A percentile compares a stretch with the other conserved stretches of the same genome.
phyloP scores from a whole-genome alignment of 30 jellyfish, hydroid and myxozoan genomes.

The Calvadosia cruxmelitensis region DNA sequence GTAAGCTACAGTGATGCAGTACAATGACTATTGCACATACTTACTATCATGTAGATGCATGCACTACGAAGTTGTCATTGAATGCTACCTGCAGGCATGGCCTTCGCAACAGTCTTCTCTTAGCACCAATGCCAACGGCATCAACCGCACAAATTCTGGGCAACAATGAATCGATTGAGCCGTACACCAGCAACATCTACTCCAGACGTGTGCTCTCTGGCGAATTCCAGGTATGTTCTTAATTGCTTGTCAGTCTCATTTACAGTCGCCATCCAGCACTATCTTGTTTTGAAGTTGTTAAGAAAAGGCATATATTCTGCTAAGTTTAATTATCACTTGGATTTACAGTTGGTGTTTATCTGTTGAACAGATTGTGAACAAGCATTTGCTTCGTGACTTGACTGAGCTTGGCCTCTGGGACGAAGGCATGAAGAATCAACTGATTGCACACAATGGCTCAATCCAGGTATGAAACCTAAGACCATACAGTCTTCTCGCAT shows the following conservation, averaged over 20 bases:
- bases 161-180: slow-evolving; percentile 94
- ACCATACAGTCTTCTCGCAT: not conserved
- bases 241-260: not conserved
- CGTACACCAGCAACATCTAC: slow-evolving; percentile 96
- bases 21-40: no score
- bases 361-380: slow-evolving; percentile 62
- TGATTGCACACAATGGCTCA: slow-evolving; percentile 98
- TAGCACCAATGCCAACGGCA: slow-evolving; percentile 99
- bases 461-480: slow-evolving; percentile 57
- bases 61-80: no score
- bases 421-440: slow-evolving; percentile 81
- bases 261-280: not conserved
- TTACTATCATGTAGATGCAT: no score
- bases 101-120: slow-evolving; percentile 76
- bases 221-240: slow-evolving; percentile 73
- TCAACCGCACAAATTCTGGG: slow-evolving; percentile 99
- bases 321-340: not conserved
- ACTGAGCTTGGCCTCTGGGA: slow-evolving; percentile 86
- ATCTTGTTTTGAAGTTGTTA: not conserved
- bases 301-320: not conserved
- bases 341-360: no score
- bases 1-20: slow-evolving; percentile 46
- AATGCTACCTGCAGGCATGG: slow-evolving; percentile 84
- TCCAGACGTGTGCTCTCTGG: slow-evolving; percentile 98
- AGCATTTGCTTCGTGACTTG: slow-evolving; percentile 76